Conservation (phyloP, 1,140 invertebrate species). For the Aricia agestis region DNA sequence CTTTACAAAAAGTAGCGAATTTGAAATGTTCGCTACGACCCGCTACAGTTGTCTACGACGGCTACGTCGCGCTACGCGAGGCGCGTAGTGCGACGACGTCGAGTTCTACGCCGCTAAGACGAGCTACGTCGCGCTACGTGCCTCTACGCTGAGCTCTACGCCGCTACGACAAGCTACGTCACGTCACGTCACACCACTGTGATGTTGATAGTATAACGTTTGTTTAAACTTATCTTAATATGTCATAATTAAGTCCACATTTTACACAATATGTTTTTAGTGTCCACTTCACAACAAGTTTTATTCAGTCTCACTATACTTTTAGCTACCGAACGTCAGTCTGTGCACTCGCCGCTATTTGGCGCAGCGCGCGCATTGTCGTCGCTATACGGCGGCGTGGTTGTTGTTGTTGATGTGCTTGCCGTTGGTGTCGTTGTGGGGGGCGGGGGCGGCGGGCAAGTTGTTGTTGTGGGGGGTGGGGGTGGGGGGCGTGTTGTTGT, state of each 20-base stretch:
- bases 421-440: neutral
- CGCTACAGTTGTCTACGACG: neutral
- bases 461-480: constrained; percentile 22
- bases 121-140: neutral
- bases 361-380: neutral
- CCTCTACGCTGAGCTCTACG: neutral
- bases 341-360: neutral
- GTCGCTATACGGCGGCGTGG: neutral
- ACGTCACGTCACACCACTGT: neutral
- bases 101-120: neutral
- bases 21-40: neutral
- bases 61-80: neutral
- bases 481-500: constrained; percentile 37
- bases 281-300: neutral
- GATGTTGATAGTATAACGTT: too few relatives aligned
- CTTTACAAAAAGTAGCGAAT: neutral
- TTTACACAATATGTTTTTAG: neutral
- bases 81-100: neutral
- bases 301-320: neutral
- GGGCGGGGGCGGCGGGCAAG: constrained; percentile 11
- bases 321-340: neutral
- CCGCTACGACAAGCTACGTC: neutral
- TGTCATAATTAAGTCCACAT: neutral
- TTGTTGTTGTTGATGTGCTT: neutral
- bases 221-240: neutral